Base-by-base conservation (phyloP, 2,888 invertebrate species). In the Stegophylla sp. region DNA sequence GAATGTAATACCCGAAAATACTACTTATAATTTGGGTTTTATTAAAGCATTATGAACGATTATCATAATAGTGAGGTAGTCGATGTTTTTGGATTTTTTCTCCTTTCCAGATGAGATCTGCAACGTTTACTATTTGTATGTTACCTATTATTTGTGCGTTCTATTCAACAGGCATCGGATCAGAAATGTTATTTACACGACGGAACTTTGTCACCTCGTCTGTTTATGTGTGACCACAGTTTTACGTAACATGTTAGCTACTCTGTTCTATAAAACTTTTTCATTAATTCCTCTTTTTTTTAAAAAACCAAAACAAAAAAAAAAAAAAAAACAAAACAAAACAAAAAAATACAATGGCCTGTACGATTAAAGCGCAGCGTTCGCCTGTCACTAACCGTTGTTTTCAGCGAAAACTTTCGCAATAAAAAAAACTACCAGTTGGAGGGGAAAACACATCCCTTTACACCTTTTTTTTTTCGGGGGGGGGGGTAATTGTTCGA, bases 371-470 rank as follows among this genome's bases (percentile, higher is more conserved):
- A 61, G 34, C 61, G 26, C 61, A 69, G 34, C 59, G 51, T 71
- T 79, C n/a, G 79, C 79, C 53, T 71, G 79, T 79, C 79, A 71
- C 79, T 79, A 71, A 61, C 79, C 69, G 79, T 79, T 79, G 79
- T 79, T 79, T 79, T 79, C 61, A 41, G 41, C 61, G 79, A 61
- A 79, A 79, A 79, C 71, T 79, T 79, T 71, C 34, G 79, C 61
- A 79, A 79, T 79, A 79, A 79, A 79, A 79, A 67, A 79, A 79
- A 67, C 59, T 34, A 51, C 15, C 41, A 10, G 51, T 10, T 13
- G 45, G 28, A 34, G 20, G 34, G 34, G 53, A 17, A 71, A 59
- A 69, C 9, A 67, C 45, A 59, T 67, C 77, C 77, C 59, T 77
- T 77, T 77, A 59, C 71, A 71, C 79, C 79, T 69, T 48, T 79